A percentile compares a stretch with the other conserved stretches of the same genome.
Conservation (phyloP, 1,140 invertebrate genomes). For the Paralvinella palmiformis region DNA sequence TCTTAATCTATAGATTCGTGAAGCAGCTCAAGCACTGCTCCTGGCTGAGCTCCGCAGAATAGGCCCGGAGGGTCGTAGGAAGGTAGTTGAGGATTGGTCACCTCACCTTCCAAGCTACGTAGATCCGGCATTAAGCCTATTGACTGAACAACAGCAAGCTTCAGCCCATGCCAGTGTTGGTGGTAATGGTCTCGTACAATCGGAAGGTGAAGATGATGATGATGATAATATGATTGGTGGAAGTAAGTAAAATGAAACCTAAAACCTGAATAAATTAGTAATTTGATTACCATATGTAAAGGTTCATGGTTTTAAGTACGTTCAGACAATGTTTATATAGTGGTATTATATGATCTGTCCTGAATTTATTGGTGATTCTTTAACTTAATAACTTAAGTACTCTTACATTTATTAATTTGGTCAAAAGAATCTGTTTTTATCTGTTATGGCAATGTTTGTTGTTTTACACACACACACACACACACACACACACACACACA, state of each 20-base stretch:
- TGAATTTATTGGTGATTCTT: too few species aligned
- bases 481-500: too few species aligned
- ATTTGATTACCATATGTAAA: too few species aligned
- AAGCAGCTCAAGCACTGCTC: conserved; percentile 91
- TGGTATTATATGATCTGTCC: too few species aligned
- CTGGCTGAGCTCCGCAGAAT: conserved; percentile 86
- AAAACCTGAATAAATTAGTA: too few species aligned
- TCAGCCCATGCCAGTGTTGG: neutral
- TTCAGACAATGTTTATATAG: too few species aligned
- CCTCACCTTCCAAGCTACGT: conserved; percentile 85
- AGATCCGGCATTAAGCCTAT: conserved; percentile 54
- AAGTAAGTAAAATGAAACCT: conserved; percentile 15
- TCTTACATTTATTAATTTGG: too few species aligned
- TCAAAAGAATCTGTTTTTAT: too few species aligned
- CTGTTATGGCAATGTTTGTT: too few species aligned
- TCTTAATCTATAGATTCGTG: conserved; percentile 65
- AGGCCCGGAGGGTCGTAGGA: conserved; percentile 84
- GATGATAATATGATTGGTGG: conserved; percentile 27
- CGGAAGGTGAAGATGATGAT: conserved; percentile 75
- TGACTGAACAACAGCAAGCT: conserved; percentile 15
- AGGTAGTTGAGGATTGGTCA: conserved; percentile 89
- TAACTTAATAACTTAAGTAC: too few species aligned
- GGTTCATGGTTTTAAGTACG: too few species aligned
- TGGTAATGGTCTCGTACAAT: conserved; percentile 30
- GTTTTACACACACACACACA: too few species aligned